Evolutionary conservation across 2,888 invertebrate genomes (phyloP).

Genomic region (Schizotus pectinicornis): DNA sequence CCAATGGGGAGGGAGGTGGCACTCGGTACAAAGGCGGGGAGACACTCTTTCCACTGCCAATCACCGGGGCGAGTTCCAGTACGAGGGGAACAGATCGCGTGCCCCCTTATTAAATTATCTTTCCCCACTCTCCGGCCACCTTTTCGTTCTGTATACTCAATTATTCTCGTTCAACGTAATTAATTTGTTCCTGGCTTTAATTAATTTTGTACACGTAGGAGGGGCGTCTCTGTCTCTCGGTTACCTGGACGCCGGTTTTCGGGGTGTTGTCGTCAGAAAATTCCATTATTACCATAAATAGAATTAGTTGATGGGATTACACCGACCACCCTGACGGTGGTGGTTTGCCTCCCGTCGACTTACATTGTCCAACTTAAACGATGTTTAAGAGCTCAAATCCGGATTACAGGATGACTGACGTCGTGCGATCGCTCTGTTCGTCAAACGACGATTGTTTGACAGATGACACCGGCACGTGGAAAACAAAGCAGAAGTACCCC

Average conservation of each 20-base stretch:
- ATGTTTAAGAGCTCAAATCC: conserved; percentile 50
- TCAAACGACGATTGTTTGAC: conserved; percentile 41
- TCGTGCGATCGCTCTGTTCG: conserved; percentile 27
- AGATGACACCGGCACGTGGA: conserved; percentile 47
- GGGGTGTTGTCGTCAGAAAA: conserved; percentile 9
- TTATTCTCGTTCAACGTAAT: conserved; percentile 52
- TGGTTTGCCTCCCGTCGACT: conserved; percentile 36
- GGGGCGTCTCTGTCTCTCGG: background rate
- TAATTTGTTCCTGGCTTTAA: conserved; percentile 53
- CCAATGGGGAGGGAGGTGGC: conserved; percentile 55
- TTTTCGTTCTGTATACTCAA: conserved; percentile 34
- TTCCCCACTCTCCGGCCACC: conserved; percentile 5
- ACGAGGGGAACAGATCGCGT: conserved; percentile 40
- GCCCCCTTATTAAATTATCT: conserved; percentile 34
- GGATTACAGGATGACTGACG: conserved; percentile 48
- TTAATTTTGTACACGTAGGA: conserved; percentile 46
- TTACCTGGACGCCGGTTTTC: background rate
- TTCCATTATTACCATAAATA: conserved; percentile 33
- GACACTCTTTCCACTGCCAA: conserved; percentile 54
- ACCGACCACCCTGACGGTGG: conserved; percentile 41
- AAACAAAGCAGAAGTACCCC: conserved; percentile 31
- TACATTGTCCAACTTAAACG: conserved; percentile 50
- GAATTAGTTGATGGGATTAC: conserved; percentile 19
- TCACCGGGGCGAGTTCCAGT: conserved; percentile 38
- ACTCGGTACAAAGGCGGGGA: conserved; percentile 53